Evolutionary conservation across 2,113 vertebrate species (phyloP).

Genomic region (Phasianus colchicus): DNA sequence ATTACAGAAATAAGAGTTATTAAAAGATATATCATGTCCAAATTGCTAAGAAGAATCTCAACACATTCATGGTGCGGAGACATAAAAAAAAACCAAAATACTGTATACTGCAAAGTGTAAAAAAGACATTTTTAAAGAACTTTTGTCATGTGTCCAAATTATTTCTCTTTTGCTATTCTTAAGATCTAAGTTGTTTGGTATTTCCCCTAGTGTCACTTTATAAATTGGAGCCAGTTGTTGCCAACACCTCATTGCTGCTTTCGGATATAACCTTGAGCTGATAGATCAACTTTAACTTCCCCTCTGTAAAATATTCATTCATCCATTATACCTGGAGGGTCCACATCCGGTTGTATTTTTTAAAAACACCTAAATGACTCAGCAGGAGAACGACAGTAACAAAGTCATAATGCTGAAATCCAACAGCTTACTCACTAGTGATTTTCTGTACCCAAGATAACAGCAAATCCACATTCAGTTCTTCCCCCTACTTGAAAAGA

Average conservation of each 20-base stretch:
- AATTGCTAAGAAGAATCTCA: neutral
- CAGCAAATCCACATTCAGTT: neutral
- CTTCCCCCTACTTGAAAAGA: neutral
- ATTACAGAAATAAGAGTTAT: neutral
- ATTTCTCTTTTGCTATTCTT: neutral
- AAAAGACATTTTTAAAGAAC: neutral
- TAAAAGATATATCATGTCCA: neutral
- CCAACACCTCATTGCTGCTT: neutral
- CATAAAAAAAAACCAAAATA: neutral
- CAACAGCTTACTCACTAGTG: neutral
- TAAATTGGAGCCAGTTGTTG: neutral
- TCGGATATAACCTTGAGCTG: neutral
- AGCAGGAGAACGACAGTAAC: neutral
- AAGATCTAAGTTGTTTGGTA: neutral
- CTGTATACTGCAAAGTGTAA: neutral
- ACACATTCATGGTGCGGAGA: neutral
- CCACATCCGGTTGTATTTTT: neutral
- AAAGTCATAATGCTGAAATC: neutral
- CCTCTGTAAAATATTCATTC: neutral
- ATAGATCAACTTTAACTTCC: neutral
- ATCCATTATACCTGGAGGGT: neutral
- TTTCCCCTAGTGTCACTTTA: neutral
- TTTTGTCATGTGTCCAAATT: neutral
- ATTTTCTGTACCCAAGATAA: constrained; percentile 24
- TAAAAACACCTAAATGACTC: constrained; percentile 6